Percentiles rank a stretch among this genome's conserved stretches.
Conservation (phyloP, 2,113 vertebrate genomes). For the Leucosticte australis region DNA sequence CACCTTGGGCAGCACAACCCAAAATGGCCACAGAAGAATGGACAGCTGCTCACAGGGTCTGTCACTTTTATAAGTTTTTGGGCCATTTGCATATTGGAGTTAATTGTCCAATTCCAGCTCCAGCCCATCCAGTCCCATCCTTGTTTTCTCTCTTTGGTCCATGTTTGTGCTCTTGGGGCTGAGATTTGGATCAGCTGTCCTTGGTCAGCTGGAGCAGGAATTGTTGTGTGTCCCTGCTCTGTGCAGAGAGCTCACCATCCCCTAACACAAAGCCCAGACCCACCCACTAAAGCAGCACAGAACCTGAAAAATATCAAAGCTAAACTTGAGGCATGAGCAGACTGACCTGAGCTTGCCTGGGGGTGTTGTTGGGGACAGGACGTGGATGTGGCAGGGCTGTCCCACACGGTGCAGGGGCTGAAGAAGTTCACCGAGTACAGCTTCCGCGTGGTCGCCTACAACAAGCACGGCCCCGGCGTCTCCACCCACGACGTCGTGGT, state of each 20-base stretch:
- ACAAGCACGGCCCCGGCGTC: conserved; percentile 93
- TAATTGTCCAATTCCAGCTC: neutral
- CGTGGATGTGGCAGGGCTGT: conserved; percentile 81
- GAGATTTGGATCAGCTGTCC: neutral
- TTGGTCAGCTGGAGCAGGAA: neutral
- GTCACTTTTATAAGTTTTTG: neutral
- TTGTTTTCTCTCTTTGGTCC: neutral
- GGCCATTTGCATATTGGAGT: neutral
- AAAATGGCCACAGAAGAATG: neutral
- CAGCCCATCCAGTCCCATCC: neutral
- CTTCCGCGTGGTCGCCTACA: conserved; percentile 94
- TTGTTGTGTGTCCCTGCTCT: neutral
- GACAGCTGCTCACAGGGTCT: fast-evolving
- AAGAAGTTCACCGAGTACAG: conserved; percentile 94
- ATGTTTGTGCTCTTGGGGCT: neutral
- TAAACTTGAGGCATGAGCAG: neutral
- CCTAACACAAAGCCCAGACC: neutral
- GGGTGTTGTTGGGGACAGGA: conserved; percentile 74
- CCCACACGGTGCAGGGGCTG: conserved; percentile 82
- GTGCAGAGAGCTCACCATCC: neutral
- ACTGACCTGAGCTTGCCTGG: neutral
- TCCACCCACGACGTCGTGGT: conserved; percentile 89
- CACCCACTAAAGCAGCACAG: neutral
- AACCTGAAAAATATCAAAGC: fast-evolving
- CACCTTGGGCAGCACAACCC: neutral